Percentiles rank a stretch among this genome's conserved stretches.
These are phyloP conservation scores for Volucella zonaria DNA, from an alignment of 2,888 invertebrate species.

Conservation along the genomic window DNA sequence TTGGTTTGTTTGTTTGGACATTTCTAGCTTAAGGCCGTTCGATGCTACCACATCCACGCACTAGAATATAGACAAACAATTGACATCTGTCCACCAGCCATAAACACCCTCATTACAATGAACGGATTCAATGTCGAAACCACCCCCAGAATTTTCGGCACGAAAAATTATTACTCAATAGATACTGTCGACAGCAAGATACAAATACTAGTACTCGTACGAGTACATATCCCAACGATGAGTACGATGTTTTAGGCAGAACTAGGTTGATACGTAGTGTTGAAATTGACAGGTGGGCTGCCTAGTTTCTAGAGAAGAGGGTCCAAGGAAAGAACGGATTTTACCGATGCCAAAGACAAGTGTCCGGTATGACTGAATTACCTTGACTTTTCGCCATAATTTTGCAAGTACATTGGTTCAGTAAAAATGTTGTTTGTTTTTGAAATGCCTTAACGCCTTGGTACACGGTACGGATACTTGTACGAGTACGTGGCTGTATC, in stretches of 20 bases:
- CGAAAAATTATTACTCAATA: too few relatives aligned
- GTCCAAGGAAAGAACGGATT: constrained; percentile 18
- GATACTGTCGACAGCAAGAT: too few relatives aligned
- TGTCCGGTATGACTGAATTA: constrained; percentile 53
- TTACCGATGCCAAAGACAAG: constrained; percentile 68
- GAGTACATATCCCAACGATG: not conserved
- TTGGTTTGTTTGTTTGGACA: not conserved
- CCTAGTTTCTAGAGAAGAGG: not conserved
- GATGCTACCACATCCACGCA: not conserved
- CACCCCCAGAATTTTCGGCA: not conserved
- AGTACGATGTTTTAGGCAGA: not conserved
- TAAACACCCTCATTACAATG: not conserved
- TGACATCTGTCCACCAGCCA: not conserved
- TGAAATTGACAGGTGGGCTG: constrained; percentile 46
- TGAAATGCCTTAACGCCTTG: not conserved
- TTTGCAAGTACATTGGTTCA: constrained; percentile 60
- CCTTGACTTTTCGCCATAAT: constrained; percentile 66
- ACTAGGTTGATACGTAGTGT: constrained; percentile 20
- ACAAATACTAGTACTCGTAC: too few relatives aligned
- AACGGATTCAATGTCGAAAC: not conserved
- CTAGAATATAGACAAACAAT: not conserved
- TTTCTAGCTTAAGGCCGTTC: constrained; percentile 3
- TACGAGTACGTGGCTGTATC: too few relatives aligned
- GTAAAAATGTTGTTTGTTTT: constrained; percentile 29
- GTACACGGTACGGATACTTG: too few relatives aligned